Base-by-base conservation (phyloP, 2,113 vertebrate species). In the Thamnaconus septentrionalis region DNA sequence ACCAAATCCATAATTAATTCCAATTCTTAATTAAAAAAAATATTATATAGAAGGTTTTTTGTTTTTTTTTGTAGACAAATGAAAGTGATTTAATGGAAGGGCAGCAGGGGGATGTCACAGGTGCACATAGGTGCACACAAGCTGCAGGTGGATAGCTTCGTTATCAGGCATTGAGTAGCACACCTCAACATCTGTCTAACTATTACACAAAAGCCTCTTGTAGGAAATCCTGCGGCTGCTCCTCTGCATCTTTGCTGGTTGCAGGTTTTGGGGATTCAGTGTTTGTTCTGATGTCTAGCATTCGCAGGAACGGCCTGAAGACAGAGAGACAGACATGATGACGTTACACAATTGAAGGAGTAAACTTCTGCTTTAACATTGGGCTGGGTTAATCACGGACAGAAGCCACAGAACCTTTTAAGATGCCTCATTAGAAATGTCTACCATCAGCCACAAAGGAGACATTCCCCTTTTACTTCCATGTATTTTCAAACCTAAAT, bases 221-320 rank as follows among this genome's bases (percentile, higher is more conserved):
- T 53, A 66, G 67, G 66, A 58, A 59, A 57, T 55, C 66, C 69
- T 6, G 7, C 64, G 41, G 55, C 74, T 57, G 41, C 55, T 81
- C 55, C 57, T 67, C 69, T 41, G 41, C 56, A 50, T 46, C 42
- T 79, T 61, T 73, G 59, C 60, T 62, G 59, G 51, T 59, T 65
- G 79, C 61, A 76, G 63, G 63, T 66, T 31, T 69, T 10, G 44
- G 56, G 59, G 76, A 54, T 64, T 65, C 9, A 8, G 50, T 48
- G 70, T 62, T 62, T 18, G 56, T 52, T 60, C 39, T 47, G 45
- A 56, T 47, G 44, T 83, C 85, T 90, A 92, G 71, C 91, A 93
- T 53, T 92, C 89, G 5, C 88, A 91, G 73, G 89, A 75, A 43
- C 87, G 89, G 66, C 75, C 92, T 93, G 74, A 5, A 53, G 53